Percentiles rank a stretch among this genome's conserved stretches.
Conservation (phyloP, 2,888 invertebrate genomes). For the Emesis furor region DNA sequence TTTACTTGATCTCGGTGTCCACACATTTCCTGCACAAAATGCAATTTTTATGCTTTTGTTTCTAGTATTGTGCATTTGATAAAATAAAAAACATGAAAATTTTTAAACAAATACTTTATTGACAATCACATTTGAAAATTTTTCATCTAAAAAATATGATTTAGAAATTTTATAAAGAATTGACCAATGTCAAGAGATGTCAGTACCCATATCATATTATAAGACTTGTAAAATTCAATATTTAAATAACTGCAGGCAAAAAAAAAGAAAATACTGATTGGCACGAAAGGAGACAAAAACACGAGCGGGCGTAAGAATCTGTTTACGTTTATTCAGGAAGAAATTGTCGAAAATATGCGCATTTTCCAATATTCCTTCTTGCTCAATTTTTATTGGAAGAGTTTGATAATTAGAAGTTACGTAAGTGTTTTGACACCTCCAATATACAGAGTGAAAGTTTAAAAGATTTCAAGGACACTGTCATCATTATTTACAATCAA, state of each 20-base stretch:
- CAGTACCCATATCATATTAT: constrained; percentile 54
- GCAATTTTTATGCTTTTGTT: too few species aligned
- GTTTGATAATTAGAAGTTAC: constrained; percentile 59
- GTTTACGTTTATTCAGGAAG: constrained; percentile 55
- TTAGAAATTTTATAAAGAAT: constrained; percentile 28
- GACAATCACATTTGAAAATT: constrained; percentile 23
- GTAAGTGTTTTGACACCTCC: constrained; percentile 60
- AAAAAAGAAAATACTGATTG: constrained; percentile 65
- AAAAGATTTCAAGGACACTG: constrained; percentile 47
- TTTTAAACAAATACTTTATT: constrained; percentile 7
- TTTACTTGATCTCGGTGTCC: too few species aligned
- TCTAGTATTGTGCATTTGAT: too few species aligned
- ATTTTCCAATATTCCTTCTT: constrained; percentile 62
- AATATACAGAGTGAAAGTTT: constrained; percentile 57
- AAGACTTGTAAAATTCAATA: constrained; percentile 55
- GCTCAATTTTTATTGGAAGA: constrained; percentile 60
- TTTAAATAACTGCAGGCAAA: constrained; percentile 62
- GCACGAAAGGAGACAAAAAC: constrained; percentile 62
- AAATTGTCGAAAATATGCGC: constrained; percentile 62
- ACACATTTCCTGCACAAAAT: too few species aligned
- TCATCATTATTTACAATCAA: constrained; percentile 11
- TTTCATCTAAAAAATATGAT: constrained; percentile 55
- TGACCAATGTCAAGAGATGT: constrained; percentile 14
- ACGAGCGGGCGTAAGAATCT: constrained; percentile 63
- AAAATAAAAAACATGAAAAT: too few species aligned